These are phyloP conservation scores for Malurus elegans DNA, from an alignment of 2,113 vertebrate species.

Conservation along the genomic window DNA sequence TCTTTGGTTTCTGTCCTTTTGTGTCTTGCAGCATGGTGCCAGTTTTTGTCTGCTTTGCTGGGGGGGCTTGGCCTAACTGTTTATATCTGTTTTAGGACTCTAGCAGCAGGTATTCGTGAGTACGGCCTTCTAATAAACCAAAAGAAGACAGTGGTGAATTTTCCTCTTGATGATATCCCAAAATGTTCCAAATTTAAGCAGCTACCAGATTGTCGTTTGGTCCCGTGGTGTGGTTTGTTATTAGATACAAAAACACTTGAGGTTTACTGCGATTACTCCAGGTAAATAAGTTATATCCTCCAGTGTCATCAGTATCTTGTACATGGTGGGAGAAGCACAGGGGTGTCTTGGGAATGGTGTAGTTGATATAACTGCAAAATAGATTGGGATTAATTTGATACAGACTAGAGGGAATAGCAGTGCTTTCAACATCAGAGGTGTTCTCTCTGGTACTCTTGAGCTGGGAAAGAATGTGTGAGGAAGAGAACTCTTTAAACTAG, in stretches of 20 bases:
- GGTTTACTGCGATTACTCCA: conserved; percentile 85
- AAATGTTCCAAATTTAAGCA: conserved; percentile 43
- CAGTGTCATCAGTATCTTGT: neutral
- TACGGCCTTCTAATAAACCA: conserved; percentile 87
- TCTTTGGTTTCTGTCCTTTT: neutral
- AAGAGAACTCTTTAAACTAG: neutral
- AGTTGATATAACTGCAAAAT: neutral
- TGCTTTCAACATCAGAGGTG: neutral
- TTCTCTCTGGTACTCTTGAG: neutral
- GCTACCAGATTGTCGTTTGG: conserved; percentile 75
- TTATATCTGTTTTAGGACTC: conserved; percentile 68
- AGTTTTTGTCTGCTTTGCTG: neutral
- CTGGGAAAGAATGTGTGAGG: neutral
- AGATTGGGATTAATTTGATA: neutral
- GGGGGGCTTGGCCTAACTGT: neutral
- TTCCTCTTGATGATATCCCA: conserved; percentile 63
- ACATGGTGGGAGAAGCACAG: neutral
- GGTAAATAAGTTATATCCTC: conserved; percentile 64
- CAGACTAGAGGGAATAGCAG: neutral
- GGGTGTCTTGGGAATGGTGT: neutral
- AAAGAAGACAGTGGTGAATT: conserved; percentile 88
- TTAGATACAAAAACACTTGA: conserved; percentile 83
- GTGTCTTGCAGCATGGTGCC: neutral
- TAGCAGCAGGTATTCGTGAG: conserved; percentile 82
- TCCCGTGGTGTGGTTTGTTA: conserved; percentile 92